Percentiles rank a stretch among this genome's conserved stretches.
Evolutionary conservation across 2,797 vertebrate genomes (phyloP).

Genomic region (Hephaestus fuliginosus): DNA sequence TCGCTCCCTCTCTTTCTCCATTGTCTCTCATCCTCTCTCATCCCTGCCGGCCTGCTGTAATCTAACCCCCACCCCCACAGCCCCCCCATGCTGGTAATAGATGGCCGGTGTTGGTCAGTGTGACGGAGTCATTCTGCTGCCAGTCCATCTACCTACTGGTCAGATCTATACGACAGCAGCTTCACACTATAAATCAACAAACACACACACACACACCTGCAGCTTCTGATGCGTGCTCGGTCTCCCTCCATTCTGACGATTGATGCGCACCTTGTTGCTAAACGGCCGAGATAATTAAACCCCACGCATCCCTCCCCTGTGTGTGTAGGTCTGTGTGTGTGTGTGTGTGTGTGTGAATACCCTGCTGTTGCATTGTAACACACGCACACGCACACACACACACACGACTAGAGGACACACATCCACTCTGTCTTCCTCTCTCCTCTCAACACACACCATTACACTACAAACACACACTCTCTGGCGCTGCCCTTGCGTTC

Average conservation of each 20-base stretch:
- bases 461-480: conserved; percentile 51
- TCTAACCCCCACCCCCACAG: neutral
- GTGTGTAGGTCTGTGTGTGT: conserved; percentile 27
- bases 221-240: conserved; percentile 19
- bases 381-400: neutral
- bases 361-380: conserved; percentile 40
- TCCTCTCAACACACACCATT: conserved; percentile 32
- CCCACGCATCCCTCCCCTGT: conserved; percentile 31
- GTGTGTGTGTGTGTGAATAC: conserved; percentile 21
- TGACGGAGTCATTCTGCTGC: conserved; percentile 65
- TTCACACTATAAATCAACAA: conserved; percentile 63
- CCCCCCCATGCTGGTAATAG: conserved; percentile 44
- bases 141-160: conserved; percentile 64
- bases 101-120: conserved; percentile 59
- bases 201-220: conserved; percentile 38
- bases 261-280: conserved; percentile 73
- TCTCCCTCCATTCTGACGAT: conserved; percentile 54
- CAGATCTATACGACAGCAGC: conserved; percentile 60
- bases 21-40: conserved; percentile 3
- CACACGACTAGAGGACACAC: conserved; percentile 33
- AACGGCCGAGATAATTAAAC: conserved; percentile 75
- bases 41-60: conserved; percentile 20
- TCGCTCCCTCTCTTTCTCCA: neutral
- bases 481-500: conserved; percentile 17
- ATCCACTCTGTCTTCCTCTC: conserved; percentile 20